phyloP scores from a whole-genome alignment of 2,888 invertebrate species.

The Drosophila longiperda region DNA sequence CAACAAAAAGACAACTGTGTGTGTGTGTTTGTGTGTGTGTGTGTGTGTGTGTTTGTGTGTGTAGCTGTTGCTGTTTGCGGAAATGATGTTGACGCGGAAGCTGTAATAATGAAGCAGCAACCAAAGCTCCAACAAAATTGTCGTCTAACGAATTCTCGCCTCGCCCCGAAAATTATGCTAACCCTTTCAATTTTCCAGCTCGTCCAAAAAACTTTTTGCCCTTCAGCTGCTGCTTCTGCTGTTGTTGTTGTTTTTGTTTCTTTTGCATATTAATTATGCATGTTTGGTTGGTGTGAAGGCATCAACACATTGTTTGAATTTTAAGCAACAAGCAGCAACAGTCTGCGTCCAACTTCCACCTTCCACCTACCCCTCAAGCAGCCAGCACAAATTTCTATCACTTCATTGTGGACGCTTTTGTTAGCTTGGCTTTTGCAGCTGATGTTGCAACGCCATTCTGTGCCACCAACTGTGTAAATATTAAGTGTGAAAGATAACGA shows the following conservation, averaged over 20 bases:
- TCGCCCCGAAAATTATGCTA: slow-evolving; percentile 59
- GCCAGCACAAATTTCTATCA: neutral
- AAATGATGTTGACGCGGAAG: slow-evolving; percentile 83
- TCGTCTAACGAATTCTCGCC: slow-evolving; percentile 52
- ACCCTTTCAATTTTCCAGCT: slow-evolving; percentile 77
- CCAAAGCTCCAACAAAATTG: slow-evolving; percentile 69
- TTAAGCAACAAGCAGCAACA: slow-evolving; percentile 71
- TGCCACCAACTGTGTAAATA: slow-evolving; percentile 73
- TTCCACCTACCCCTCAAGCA: neutral
- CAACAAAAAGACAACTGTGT: slow-evolving; percentile 42
- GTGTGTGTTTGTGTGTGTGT: slow-evolving; percentile 13
- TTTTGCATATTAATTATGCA: slow-evolving; percentile 81
- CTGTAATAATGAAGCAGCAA: slow-evolving; percentile 81
- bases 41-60: slow-evolving; percentile 16
- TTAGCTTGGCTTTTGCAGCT: slow-evolving; percentile 23
- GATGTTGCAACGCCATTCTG: slow-evolving; percentile 40
- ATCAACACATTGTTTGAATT: slow-evolving; percentile 82
- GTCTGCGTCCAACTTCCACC: slow-evolving; percentile 6
- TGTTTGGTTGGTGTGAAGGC: slow-evolving; percentile 80
- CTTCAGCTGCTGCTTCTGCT: slow-evolving; percentile 24
- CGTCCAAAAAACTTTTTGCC: slow-evolving; percentile 68
- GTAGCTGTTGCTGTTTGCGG: slow-evolving; percentile 61
- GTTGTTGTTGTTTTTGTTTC: slow-evolving; percentile 53
- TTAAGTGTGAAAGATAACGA: slow-evolving; percentile 76
- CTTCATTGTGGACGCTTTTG: slow-evolving; percentile 14